These are phyloP conservation scores for Oncorhynchus nerka DNA, from an alignment of 2,113 vertebrate species.

Conservation along the genomic window DNA sequence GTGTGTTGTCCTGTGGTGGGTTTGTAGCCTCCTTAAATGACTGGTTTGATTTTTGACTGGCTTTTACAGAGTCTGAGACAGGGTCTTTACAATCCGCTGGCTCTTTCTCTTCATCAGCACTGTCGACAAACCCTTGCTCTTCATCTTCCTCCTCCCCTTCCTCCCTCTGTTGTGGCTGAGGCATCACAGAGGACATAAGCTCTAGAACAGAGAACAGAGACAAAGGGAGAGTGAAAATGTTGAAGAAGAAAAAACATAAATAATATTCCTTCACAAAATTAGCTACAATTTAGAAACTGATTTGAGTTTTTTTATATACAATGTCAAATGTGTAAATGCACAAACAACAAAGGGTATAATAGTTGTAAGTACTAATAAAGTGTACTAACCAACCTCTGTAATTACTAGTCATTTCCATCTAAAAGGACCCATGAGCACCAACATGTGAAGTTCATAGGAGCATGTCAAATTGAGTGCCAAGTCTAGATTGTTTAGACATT, in stretches of 20 bases:
- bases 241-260: background rate
- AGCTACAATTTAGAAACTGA: no score
- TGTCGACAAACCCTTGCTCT: constrained; percentile 66
- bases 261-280: background rate
- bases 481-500: no score
- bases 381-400: no score
- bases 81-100: background rate
- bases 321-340: background rate
- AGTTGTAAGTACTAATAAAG: no score
- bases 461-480: no score
- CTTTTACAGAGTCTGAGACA: background rate
- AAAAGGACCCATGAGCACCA: no score
- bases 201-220: constrained; percentile 47
- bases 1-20: background rate
- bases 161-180: constrained; percentile 53
- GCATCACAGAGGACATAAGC: constrained; percentile 61
- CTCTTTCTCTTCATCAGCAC: constrained; percentile 45
- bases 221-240: background rate
- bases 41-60: background rate
- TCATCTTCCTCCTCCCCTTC: constrained; percentile 60
- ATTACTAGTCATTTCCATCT: no score
- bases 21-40: constrained; percentile 17
- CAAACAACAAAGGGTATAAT: background rate
- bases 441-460: no score
- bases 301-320: background rate